Conservation (phyloP, 53 echinoderm and acorn worm species). For the Stichopus horrens region DNA sequence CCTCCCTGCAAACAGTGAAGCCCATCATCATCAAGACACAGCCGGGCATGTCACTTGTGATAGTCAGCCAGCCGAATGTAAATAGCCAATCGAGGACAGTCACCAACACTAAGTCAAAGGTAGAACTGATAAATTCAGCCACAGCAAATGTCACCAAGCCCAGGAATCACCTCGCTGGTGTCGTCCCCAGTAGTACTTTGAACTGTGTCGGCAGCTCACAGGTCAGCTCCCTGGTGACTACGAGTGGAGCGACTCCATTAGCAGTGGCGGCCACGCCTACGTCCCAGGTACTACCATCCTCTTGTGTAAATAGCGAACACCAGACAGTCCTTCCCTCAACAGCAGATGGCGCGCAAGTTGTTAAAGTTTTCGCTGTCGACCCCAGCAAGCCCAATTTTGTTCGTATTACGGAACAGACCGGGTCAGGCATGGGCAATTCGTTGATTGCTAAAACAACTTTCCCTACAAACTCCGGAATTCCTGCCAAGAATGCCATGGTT, state of each 20-base stretch:
- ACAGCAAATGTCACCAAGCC: neutral
- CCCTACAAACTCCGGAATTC: neutral
- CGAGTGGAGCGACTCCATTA: neutral
- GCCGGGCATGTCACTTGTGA: constrained; percentile 80
- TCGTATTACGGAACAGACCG: constrained; percentile 27
- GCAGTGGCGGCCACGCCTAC: neutral
- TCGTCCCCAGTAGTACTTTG: neutral
- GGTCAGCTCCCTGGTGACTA: neutral
- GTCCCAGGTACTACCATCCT: neutral
- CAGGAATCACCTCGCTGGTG: neutral
- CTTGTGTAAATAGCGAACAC: neutral
- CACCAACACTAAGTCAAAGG: constrained; percentile 20
- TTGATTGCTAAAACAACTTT: neutral
- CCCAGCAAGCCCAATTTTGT: constrained; percentile 41
- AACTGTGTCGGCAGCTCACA: neutral
- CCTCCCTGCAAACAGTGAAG: constrained; percentile 74
- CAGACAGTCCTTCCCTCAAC: constrained; percentile 3
- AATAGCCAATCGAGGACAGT: constrained; percentile 39
- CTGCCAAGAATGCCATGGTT: constrained; percentile 21
- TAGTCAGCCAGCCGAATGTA: constrained; percentile 76
- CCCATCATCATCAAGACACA: constrained; percentile 88
- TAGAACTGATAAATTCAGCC: constrained; percentile 3
- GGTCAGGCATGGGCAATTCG: neutral
- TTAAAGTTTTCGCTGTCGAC: constrained; percentile 41
- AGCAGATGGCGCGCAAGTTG: constrained; percentile 17